phyloP scores from a whole-genome alignment of 2,888 invertebrate genomes.

The Panorpa germanica region DNA sequence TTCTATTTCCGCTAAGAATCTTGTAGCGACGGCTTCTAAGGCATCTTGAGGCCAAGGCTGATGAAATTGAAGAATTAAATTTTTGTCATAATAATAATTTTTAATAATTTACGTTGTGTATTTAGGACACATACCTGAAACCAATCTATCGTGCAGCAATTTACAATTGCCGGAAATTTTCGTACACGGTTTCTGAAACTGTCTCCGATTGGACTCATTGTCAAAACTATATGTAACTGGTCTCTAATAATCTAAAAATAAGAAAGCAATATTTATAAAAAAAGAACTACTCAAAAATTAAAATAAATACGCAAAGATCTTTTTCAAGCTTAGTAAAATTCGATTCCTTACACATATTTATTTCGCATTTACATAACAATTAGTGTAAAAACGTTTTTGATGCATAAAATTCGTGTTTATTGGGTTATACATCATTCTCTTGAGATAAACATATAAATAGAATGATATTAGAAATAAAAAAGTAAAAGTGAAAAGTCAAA shows the following conservation, averaged over 20 bases:
- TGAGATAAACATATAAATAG: too few relatives aligned
- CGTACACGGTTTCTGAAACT: slow-evolving; percentile 63
- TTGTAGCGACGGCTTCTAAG: slow-evolving; percentile 66
- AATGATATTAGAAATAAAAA: too few relatives aligned
- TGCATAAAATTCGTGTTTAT: too few relatives aligned
- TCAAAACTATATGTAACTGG: slow-evolving; percentile 74
- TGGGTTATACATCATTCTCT: too few relatives aligned
- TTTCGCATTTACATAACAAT: too few relatives aligned
- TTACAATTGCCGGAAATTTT: slow-evolving; percentile 84
- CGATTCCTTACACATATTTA: too few relatives aligned
- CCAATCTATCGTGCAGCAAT: slow-evolving; percentile 94
- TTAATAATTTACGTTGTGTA: slow-evolving; percentile 2
- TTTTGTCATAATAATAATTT: neutral
- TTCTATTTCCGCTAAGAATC: slow-evolving; percentile 64
- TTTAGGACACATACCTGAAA: too few relatives aligned
- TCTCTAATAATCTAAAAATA: slow-evolving; percentile 74
- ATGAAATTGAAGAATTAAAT: slow-evolving; percentile 9
- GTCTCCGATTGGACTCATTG: slow-evolving; percentile 84
- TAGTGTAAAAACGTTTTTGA: too few relatives aligned
- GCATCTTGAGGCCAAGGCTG: slow-evolving; percentile 91
- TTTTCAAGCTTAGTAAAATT: too few relatives aligned
- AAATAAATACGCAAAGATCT: too few relatives aligned
- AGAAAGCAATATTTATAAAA: too few relatives aligned
- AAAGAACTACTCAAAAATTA: too few relatives aligned
- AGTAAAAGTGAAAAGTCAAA: slow-evolving; percentile 4